Evolutionary conservation across 2,113 vertebrate species (phyloP).

Genomic region (Brachypteracias leptosomus): DNA sequence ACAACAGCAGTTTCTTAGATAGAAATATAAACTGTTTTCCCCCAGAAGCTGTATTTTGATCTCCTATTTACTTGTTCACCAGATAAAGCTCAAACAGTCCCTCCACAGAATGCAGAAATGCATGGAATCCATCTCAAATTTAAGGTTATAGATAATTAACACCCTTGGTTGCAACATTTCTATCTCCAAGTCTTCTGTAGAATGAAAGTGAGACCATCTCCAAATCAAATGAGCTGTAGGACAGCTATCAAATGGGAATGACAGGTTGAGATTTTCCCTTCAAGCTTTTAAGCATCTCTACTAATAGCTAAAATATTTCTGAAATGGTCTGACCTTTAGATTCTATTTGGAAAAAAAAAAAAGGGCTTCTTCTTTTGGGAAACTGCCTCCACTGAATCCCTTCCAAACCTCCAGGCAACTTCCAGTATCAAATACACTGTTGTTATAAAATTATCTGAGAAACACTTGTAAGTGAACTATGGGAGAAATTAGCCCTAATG

Average conservation of each 20-base stretch:
- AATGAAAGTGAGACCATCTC: neutral
- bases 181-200: neutral
- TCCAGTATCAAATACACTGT: neutral
- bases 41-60: neutral
- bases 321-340: slow-evolving; percentile 51
- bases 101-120: neutral
- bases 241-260: neutral
- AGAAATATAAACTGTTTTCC: neutral
- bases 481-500: neutral
- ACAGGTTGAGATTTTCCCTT: slow-evolving; percentile 42
- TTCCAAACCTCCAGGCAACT: slow-evolving; percentile 10
- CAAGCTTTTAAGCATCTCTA: slow-evolving; percentile 32
- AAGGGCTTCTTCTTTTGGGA: neutral
- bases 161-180: neutral
- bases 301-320: slow-evolving; percentile 49
- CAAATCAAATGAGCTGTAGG: neutral
- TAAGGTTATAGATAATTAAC: neutral
- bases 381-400: slow-evolving; percentile 19
- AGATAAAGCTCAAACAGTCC: neutral
- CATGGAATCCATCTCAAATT: neutral
- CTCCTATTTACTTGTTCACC: neutral
- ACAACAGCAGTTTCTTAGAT: neutral
- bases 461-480: neutral
- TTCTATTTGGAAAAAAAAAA: neutral
- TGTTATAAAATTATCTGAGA: neutral